phyloP scores from a whole-genome alignment of 2,888 invertebrate species.

The Physocephala rufipes region DNA sequence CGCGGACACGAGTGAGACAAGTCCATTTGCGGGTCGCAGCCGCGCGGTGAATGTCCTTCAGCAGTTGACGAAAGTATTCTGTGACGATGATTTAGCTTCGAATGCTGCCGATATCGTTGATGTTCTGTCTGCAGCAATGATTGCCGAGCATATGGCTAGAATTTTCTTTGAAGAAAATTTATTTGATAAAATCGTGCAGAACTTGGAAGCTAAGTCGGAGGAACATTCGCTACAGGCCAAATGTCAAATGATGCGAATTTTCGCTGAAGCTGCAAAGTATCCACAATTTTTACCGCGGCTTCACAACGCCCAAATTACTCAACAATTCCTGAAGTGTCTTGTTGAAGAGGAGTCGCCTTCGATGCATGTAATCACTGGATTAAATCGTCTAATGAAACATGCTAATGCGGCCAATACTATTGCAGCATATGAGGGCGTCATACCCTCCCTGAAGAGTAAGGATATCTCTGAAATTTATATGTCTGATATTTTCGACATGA shows the following conservation, averaged over 20 bases:
- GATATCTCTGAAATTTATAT: not conserved
- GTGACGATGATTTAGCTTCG: constrained; percentile 44
- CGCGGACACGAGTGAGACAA: constrained; percentile 48
- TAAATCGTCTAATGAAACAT: constrained; percentile 53
- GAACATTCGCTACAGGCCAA: constrained; percentile 38
- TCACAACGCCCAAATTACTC: constrained; percentile 47
- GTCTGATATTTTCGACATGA: no score
- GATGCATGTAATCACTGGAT: constrained; percentile 50
- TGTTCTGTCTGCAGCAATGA: constrained; percentile 53
- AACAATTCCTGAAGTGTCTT: constrained; percentile 52
- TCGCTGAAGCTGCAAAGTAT: constrained; percentile 54
- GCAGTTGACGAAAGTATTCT: constrained; percentile 53
- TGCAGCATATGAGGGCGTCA: constrained; percentile 42
- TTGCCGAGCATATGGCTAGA: constrained; percentile 53
- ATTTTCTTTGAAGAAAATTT: constrained; percentile 58
- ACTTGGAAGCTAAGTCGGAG: constrained; percentile 42
- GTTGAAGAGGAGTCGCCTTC: constrained; percentile 46
- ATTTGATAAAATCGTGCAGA: constrained; percentile 52
- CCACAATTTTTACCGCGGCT: constrained; percentile 49
- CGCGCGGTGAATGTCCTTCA: constrained; percentile 50
- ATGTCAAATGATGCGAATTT: constrained; percentile 52
- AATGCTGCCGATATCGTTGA: constrained; percentile 52
- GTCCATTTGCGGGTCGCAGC: constrained; percentile 46
- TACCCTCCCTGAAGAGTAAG: constrained; percentile 46
- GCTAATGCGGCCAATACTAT: constrained; percentile 49